Evolutionary conservation across 2,797 vertebrate genomes (phyloP), one percentile per base, ranked within the genome.

Genomic region (Oophaga sylvatica): DNA sequence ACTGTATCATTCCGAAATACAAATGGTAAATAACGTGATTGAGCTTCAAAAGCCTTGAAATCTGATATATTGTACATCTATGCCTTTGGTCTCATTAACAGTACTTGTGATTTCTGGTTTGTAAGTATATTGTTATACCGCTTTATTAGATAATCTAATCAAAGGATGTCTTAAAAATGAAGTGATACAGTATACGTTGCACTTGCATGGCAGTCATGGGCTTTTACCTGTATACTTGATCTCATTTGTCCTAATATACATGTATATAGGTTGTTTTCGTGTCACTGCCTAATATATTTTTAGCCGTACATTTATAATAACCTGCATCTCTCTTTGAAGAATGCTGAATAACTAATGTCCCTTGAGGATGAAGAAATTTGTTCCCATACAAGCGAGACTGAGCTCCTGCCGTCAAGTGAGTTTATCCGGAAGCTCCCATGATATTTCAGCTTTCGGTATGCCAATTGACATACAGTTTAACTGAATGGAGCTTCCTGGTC

Each of bases 391-490:
- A 92, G 0, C 96, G 96, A 0, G 97, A 96, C 31, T 97, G 96
- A 1, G 93, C 41, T 71, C 94, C 93, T 8, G 94, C 95, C 10
- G 92, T 94, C 90, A 99, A 88, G 16, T 93, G 95, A 0, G 93
- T 91, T 94, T 95, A 89, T 96, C 96, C 0, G 98, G 98, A 8
- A 97, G 96, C 79, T 98, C 97, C 98, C 98, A 99, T 0, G 94
- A 94, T 22, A 99, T 91, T 89, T 97, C 96, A 4, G 94, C 95
- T 80, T 93, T 95, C 17, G 98, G 97, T 70, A 95, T 92, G 1
- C 96, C 97, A 60, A 94, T 94, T 31, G 95, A 96, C 62, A 92
- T 89, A 87, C 98, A 99, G 91, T 94, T 96, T 63, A 99, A 87
- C 90, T 96, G 96, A 20, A 99, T 93, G 0, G 96, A 95, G 62